phyloP scores from a whole-genome alignment of 1,140 invertebrate species.

The Notospermus geniculatus region DNA sequence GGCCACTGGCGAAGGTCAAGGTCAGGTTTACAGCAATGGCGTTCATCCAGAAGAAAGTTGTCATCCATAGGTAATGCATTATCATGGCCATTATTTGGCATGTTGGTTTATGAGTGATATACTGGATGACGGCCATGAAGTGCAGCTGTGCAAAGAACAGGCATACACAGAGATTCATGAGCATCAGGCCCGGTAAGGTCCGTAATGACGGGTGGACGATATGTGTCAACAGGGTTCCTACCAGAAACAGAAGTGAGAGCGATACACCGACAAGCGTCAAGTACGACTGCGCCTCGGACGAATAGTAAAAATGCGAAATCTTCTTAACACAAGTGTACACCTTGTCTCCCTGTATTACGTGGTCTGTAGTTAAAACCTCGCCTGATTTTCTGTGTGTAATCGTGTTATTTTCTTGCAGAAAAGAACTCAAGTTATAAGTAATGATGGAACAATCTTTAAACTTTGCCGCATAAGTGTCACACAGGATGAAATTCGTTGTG shows the following conservation, averaged over 20 bases:
- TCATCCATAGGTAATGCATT: constrained; percentile 87
- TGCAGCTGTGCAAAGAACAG: constrained; percentile 52
- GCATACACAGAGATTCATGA: constrained; percentile 50
- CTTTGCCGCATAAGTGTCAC: no score
- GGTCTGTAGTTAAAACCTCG: no score
- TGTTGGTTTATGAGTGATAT: constrained; percentile 15
- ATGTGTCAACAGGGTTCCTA: constrained; percentile 51
- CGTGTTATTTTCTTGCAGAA: no score
- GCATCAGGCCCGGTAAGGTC: constrained; percentile 56
- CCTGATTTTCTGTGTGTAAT: no score
- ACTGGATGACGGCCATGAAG: constrained; percentile 43
- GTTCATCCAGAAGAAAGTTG: constrained; percentile 92
- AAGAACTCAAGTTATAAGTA: no score
- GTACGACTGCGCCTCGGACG: not conserved
- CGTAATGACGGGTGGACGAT: constrained; percentile 47
- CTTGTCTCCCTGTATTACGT: no score
- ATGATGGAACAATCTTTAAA: no score
- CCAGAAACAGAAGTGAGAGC: constrained; percentile 51
- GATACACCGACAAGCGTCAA: constrained; percentile 39
- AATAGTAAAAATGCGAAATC: no score
- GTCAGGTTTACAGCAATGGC: constrained; percentile 71
- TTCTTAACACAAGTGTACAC: no score
- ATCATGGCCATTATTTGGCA: constrained; percentile 64
- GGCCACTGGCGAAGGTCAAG: constrained; percentile 14
- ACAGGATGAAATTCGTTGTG: no score